Percentiles rank a stretch among this genome's conserved stretches.
Evolutionary conservation across 2,888 invertebrate genomes (phyloP).

Genomic region (Pristionchus maxplancki): DNA sequence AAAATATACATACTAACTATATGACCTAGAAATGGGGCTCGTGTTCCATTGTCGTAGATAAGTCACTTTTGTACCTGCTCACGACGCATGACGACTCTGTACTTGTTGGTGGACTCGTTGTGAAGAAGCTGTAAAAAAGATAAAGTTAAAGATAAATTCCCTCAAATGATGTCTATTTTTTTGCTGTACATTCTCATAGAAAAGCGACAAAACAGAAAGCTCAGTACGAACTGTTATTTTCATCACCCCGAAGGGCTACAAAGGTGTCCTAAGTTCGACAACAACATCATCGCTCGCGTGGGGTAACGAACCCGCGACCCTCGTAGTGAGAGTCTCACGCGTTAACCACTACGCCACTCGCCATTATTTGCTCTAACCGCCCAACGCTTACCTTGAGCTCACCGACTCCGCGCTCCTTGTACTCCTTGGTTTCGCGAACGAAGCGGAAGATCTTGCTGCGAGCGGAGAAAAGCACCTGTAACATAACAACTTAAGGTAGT

Average conservation of each 20-base stretch:
- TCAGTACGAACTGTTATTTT: slow-evolving; percentile 50
- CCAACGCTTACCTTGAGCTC: slow-evolving; percentile 78
- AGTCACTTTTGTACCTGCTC: no score
- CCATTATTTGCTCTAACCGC: neutral
- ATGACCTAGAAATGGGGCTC: neutral
- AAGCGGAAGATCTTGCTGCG: slow-evolving; percentile 79
- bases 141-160: neutral
- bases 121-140: slow-evolving; percentile 78
- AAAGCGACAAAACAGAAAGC: slow-evolving; percentile 7
- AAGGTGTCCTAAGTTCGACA: slow-evolving; percentile 51
- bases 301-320: slow-evolving; percentile 37
- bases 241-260: slow-evolving; percentile 46
- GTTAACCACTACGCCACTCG: slow-evolving; percentile 17
- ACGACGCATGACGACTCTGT: slow-evolving; percentile 90
- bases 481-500: neutral
- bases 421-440: slow-evolving; percentile 70
- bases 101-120: slow-evolving; percentile 83
- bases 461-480: slow-evolving; percentile 76
- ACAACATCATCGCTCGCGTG: slow-evolving; percentile 43
- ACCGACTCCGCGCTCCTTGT: slow-evolving; percentile 81
- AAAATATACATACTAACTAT: neutral
- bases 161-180: neutral
- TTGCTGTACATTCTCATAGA: no score
- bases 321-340: neutral
- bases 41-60: no score